phyloP scores from a whole-genome alignment of 53 echinoderm and acorn worm species.

The Stichopus horrens region DNA sequence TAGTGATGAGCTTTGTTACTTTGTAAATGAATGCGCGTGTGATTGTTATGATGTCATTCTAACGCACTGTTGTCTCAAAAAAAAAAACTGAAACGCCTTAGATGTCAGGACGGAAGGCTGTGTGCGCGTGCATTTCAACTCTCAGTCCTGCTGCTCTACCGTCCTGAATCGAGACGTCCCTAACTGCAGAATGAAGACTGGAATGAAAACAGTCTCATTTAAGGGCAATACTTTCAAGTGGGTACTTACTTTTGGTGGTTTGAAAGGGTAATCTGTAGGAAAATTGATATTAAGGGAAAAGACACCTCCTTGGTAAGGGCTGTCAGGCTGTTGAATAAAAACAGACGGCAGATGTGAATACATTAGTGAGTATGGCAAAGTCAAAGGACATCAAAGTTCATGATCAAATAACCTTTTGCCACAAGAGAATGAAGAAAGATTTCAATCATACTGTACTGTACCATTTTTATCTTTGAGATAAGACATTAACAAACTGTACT shows the following conservation, averaged over 20 bases:
- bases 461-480: not conserved
- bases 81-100: not conserved
- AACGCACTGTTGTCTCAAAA: not conserved
- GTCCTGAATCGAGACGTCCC: too few relatives aligned
- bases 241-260: constrained; percentile 90
- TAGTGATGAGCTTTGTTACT: not conserved
- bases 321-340: constrained; percentile 65
- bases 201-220: too few relatives aligned
- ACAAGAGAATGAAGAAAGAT: not conserved
- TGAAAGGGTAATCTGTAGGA: constrained; percentile 98
- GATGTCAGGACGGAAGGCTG: not conserved
- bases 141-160: too few relatives aligned
- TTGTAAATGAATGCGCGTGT: not conserved
- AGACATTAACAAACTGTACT: too few relatives aligned
- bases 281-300: constrained; percentile 94
- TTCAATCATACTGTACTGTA: not conserved
- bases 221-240: not conserved
- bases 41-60: not conserved
- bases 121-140: too few relatives aligned
- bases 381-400: not conserved
- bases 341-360: not conserved
- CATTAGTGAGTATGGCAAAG: not conserved
- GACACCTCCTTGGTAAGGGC: constrained; percentile 82
- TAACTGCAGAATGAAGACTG: too few relatives aligned
- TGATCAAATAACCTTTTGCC: not conserved